A percentile compares a stretch with the other conserved stretches of the same genome.
Conservation (phyloP, 2,113 vertebrate species). For the Numenius arquata region DNA sequence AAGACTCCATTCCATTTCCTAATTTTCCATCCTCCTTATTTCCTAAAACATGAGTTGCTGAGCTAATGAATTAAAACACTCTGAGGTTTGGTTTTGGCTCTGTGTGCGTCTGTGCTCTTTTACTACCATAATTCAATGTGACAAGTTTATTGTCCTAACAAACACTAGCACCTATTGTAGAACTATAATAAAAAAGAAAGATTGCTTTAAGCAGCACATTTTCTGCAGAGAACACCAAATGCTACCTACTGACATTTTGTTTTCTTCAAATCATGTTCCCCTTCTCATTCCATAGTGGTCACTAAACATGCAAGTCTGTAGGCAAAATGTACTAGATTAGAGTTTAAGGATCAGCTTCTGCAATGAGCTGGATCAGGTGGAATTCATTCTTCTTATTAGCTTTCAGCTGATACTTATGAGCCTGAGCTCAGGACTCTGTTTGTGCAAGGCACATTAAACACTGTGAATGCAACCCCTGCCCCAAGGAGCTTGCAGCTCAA, state of each 20-base stretch:
- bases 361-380: conserved; percentile 25
- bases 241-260: not conserved
- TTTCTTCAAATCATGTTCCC: not conserved
- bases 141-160: conserved; percentile 77
- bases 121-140: conserved; percentile 73
- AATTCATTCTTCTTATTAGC: conserved; percentile 44
- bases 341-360: conserved; percentile 27
- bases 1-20: conserved; percentile 64
- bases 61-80: conserved; percentile 72
- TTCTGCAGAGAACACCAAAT: not conserved
- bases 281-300: not conserved
- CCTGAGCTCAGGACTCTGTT: not conserved
- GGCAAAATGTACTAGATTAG: conserved; percentile 25
- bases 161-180: conserved; percentile 74
- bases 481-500: not conserved
- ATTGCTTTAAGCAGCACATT: conserved; percentile 27
- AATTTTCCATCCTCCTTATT: conserved; percentile 74
- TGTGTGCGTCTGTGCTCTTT: conserved; percentile 69
- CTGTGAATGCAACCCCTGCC: conserved; percentile 43
- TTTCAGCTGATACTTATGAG: conserved; percentile 37
- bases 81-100: conserved; percentile 72
- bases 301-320: conserved; percentile 23
- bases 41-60: conserved; percentile 73
- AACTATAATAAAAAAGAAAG: conserved; percentile 56
- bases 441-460: conserved; percentile 46